A percentile compares a stretch with the other conserved stretches of the same genome.
These are phyloP conservation scores for Muschampia plurimacula DNA, from an alignment of 2,888 invertebrate genomes.

Conservation along the genomic window DNA sequence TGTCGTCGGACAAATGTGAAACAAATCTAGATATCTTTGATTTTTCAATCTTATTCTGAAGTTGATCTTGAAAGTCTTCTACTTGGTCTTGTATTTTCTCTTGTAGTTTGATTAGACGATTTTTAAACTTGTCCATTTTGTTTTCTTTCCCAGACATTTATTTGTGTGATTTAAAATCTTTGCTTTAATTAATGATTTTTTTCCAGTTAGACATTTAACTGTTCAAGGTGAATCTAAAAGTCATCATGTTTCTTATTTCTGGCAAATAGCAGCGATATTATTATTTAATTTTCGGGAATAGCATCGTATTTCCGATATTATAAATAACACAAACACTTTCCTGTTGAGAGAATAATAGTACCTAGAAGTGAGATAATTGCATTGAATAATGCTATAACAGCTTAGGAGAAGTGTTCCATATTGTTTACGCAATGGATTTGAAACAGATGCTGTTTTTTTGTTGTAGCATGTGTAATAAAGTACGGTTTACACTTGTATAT, in stretches of 20 bases:
- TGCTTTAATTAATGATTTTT: background rate
- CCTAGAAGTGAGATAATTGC: conserved; percentile 3
- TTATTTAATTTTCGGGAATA: conserved; percentile 22
- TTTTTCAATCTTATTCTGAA: conserved; percentile 70
- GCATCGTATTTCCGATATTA: conserved; percentile 14
- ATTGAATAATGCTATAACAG: conserved; percentile 7
- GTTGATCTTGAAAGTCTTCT: conserved; percentile 76
- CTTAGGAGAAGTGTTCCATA: conserved; percentile 8
- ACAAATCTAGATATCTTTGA: conserved; percentile 66
- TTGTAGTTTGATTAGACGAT: conserved; percentile 67
- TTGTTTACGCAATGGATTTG: conserved; percentile 21
- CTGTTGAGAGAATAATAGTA: conserved; percentile 14
- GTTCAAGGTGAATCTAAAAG: background rate
- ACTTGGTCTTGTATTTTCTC: conserved; percentile 75
- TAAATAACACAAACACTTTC: conserved; percentile 23
- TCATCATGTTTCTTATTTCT: background rate
- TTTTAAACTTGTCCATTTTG: conserved; percentile 70
- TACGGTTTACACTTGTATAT: conserved; percentile 17
- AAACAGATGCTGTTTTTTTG: conserved; percentile 26
- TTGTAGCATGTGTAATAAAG: conserved; percentile 15
- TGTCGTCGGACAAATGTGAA: conserved; percentile 71
- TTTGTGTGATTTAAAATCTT: background rate
- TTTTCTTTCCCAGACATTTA: conserved; percentile 68
- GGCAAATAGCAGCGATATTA: conserved; percentile 7
- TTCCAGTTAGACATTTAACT: background rate